phyloP scores from a whole-genome alignment of 2,888 invertebrate species.

The Melanargia galathea region DNA sequence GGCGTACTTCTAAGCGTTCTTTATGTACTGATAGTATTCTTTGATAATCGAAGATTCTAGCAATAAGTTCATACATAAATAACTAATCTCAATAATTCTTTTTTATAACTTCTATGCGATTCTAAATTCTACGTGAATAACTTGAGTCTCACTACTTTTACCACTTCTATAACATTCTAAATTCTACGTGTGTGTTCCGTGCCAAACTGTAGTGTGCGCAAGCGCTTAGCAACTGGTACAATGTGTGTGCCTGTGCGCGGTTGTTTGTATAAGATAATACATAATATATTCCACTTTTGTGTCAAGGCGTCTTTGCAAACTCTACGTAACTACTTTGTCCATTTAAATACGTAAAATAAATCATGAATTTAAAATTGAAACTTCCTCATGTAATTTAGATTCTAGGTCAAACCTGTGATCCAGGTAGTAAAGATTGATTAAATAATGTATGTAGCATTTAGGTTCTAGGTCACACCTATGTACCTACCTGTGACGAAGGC shows the following conservation, averaged over 20 bases:
- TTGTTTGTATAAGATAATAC: slow-evolving; percentile 23
- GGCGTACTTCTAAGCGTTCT: too few relatives aligned
- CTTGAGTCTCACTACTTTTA: too few relatives aligned
- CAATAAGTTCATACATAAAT: too few relatives aligned
- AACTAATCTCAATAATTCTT: too few relatives aligned
- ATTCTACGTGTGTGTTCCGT: too few relatives aligned
- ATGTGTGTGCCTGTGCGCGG: neutral
- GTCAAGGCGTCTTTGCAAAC: slow-evolving; percentile 24
- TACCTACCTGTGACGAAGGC: too few relatives aligned
- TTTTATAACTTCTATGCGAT: too few relatives aligned
- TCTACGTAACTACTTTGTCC: neutral
- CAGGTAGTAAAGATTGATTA: slow-evolving; percentile 1
- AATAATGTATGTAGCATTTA: neutral
- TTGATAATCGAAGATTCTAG: too few relatives aligned
- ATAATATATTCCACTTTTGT: slow-evolving; percentile 30
- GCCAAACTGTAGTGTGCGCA: neutral
- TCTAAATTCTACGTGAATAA: too few relatives aligned
- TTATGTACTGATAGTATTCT: too few relatives aligned
- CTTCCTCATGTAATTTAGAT: neutral
- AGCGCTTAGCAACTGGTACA: slow-evolving; percentile 1
- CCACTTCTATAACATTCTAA: too few relatives aligned
- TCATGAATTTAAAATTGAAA: neutral
- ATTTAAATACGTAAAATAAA: too few relatives aligned
- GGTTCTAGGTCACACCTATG: neutral
- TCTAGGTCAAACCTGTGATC: neutral